These are phyloP conservation scores for Bucco capensis DNA, from an alignment of 2,113 vertebrate species.

Conservation along the genomic window DNA sequence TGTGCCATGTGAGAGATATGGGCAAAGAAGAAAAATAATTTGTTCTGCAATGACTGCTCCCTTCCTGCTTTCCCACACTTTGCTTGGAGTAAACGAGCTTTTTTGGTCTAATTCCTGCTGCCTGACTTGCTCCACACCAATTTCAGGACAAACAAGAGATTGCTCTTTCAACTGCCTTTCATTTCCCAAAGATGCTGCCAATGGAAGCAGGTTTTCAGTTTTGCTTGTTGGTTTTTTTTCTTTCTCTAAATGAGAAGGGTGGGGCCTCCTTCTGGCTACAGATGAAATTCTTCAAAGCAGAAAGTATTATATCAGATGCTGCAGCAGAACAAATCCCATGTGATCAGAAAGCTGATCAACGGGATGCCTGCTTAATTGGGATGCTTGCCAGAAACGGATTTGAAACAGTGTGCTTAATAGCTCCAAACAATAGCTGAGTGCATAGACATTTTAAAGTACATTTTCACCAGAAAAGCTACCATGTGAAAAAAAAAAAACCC, in stretches of 20 bases:
- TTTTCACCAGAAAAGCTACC: background rate
- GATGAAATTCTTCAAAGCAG: constrained; percentile 30
- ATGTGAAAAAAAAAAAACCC: background rate
- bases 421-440: constrained; percentile 42
- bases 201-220: constrained; percentile 2
- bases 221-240: background rate
- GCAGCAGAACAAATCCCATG: constrained; percentile 53
- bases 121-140: constrained; percentile 39
- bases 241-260: constrained; percentile 15
- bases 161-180: constrained; percentile 39
- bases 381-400: constrained; percentile 45
- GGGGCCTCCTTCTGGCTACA: constrained; percentile 15
- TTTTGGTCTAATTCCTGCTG: constrained; percentile 27
- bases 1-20: background rate
- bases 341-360: constrained; percentile 66
- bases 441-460: background rate
- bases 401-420: constrained; percentile 6
- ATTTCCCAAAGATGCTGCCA: constrained; percentile 5
- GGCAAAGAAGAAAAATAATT: background rate
- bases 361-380: constrained; percentile 59
- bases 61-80: constrained; percentile 37
- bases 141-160: constrained; percentile 35
- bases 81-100: background rate
- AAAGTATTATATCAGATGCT: constrained; percentile 28
- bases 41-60: background rate